These are phyloP conservation scores for Limnothrissa miodon DNA, from an alignment of 2,113 vertebrate genomes.

Conservation along the genomic window DNA sequence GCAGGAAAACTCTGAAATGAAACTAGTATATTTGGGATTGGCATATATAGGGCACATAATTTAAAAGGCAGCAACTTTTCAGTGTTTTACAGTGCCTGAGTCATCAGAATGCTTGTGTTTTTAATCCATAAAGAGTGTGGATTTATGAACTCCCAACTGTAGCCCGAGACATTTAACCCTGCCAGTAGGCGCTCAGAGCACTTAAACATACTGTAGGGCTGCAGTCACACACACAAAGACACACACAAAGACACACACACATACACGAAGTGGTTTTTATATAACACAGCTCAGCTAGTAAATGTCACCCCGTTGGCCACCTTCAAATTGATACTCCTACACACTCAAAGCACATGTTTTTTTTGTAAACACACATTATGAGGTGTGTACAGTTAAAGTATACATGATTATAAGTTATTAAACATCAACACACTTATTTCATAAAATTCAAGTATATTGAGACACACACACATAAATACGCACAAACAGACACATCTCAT, in stretches of 20 bases:
- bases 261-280: neutral
- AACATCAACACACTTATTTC: neutral
- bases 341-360: neutral
- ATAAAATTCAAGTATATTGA: too few species aligned
- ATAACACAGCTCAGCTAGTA: neutral
- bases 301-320: neutral
- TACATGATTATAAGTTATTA: neutral
- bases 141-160: constrained; percentile 7
- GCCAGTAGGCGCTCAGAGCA: neutral
- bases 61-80: neutral
- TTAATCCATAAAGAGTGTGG: constrained; percentile 16
- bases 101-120: neutral
- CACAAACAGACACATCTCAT: neutral
- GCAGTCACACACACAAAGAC: neutral
- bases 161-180: neutral
- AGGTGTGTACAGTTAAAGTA: neutral
- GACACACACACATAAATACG: neutral
- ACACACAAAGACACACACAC: neutral
- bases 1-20: neutral
- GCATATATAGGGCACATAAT: neutral
- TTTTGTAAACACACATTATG: neutral
- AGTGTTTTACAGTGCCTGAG: constrained; percentile 16
- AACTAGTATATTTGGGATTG: neutral
- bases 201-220: constrained; percentile 6
- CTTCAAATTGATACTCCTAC: neutral